Evolutionary conservation across 2,797 vertebrate species (phyloP).

Genomic region (Sebastes melanostomus): DNA sequence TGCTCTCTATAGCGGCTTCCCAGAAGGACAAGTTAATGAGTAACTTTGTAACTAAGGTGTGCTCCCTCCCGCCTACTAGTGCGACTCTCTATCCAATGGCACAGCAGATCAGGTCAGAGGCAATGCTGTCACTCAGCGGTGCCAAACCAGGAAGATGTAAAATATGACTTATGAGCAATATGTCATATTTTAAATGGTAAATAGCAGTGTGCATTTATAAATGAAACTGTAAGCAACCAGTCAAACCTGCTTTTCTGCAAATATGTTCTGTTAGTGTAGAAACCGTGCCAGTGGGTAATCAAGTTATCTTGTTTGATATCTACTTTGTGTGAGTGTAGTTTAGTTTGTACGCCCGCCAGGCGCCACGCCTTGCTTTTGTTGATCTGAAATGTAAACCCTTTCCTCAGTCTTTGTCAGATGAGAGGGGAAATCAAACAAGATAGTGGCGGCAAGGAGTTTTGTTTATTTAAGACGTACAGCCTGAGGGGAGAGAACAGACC

Average conservation of each 20-base stretch:
- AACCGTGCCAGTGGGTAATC: not conserved
- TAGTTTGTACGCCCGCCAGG: not conserved
- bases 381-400: slow-evolving; percentile 6
- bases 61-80: slow-evolving; percentile 52
- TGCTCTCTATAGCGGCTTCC: slow-evolving; percentile 62
- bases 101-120: slow-evolving; percentile 31
- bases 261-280: not conserved
- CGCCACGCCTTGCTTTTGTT: slow-evolving; percentile 36
- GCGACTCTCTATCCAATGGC: slow-evolving; percentile 52
- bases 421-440: slow-evolving; percentile 60
- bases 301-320: slow-evolving; percentile 9
- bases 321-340: not conserved
- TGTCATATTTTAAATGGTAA: slow-evolving; percentile 1
- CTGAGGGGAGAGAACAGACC: slow-evolving; percentile 53
- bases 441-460: slow-evolving; percentile 40
- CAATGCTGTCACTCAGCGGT: slow-evolving; percentile 12
- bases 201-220: not conserved
- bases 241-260: slow-evolving; percentile 12
- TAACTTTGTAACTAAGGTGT: slow-evolving; percentile 76
- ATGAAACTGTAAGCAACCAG: not conserved
- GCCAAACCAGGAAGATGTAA: slow-evolving; percentile 53
- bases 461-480: slow-evolving; percentile 64
- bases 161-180: not conserved
- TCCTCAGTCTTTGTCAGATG: not conserved
- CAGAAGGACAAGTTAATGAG: slow-evolving; percentile 78